Percentiles rank a stretch among this genome's conserved stretches.
phyloP scores from a whole-genome alignment of 2,797 vertebrate genomes.

The Toxotes lorentzi region DNA sequence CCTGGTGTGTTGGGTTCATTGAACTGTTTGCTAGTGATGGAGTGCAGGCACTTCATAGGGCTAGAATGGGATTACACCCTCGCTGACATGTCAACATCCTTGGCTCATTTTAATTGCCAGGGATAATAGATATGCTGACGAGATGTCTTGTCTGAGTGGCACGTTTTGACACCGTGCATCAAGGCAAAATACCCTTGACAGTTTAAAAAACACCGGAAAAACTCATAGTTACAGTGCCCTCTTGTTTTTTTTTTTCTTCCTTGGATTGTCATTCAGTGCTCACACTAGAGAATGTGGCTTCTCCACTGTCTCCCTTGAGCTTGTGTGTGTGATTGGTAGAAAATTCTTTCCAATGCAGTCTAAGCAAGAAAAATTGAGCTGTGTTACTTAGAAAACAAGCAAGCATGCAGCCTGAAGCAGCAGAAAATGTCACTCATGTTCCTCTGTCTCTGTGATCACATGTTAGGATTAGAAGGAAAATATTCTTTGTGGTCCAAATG shows the following conservation, averaged over 20 bases:
- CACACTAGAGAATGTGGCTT: slow-evolving; percentile 15
- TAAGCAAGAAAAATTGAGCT: slow-evolving; percentile 31
- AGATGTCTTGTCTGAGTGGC: slow-evolving; percentile 19
- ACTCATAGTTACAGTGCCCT: slow-evolving; percentile 32
- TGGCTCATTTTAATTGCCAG: slow-evolving; percentile 33
- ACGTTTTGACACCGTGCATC: slow-evolving; percentile 27
- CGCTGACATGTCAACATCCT: slow-evolving; percentile 28
- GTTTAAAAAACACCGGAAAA: slow-evolving; percentile 21
- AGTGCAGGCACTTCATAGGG: slow-evolving; percentile 25
- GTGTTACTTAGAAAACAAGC: slow-evolving; percentile 35
- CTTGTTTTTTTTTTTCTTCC: neutral
- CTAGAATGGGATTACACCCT: slow-evolving; percentile 38
- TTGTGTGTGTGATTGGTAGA: slow-evolving; percentile 16
- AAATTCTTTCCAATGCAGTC: slow-evolving; percentile 1
- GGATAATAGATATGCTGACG: slow-evolving; percentile 31
- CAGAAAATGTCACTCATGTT: slow-evolving; percentile 26
- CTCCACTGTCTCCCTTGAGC: slow-evolving; percentile 12
- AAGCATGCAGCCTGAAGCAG: slow-evolving; percentile 19
- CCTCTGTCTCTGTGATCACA: slow-evolving; percentile 21
- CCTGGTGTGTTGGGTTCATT: slow-evolving; percentile 42
- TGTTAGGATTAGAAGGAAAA: slow-evolving; percentile 8
- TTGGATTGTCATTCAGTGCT: slow-evolving; percentile 3
- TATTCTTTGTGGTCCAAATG: neutral
- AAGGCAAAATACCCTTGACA: slow-evolving; percentile 24
- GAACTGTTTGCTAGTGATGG: slow-evolving; percentile 39